A percentile compares a stretch with the other conserved stretches of the same genome.
Evolutionary conservation across 2,797 vertebrate species (phyloP).

Genomic region (Liasis olivaceus): DNA sequence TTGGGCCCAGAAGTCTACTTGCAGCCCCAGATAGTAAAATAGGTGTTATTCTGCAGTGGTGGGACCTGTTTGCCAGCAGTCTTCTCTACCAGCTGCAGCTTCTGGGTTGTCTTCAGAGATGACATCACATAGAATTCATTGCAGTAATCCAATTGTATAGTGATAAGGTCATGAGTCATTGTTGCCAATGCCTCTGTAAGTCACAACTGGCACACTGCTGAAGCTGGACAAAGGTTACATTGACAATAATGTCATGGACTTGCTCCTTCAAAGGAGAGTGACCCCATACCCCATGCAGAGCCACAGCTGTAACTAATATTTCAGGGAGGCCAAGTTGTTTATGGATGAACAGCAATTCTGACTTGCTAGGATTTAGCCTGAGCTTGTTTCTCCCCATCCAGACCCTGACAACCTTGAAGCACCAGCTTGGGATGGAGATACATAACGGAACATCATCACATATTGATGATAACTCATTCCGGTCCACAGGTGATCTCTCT

Average conservation of each 20-base stretch:
- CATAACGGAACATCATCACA: no score
- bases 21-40: not conserved
- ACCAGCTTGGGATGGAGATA: no score
- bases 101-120: not conserved
- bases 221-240: not conserved
- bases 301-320: no score
- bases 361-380: no score
- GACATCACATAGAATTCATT: not conserved
- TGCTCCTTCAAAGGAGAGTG: not conserved
- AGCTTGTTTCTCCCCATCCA: no score
- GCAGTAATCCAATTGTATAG: not conserved
- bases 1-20: not conserved
- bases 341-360: no score
- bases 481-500: no score
- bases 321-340: no score
- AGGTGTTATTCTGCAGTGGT: not conserved
- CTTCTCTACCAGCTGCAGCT: not conserved
- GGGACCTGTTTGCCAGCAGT: not conserved
- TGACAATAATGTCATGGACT: not conserved
- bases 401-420: no score
- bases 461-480: no score
- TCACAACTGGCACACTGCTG: not conserved
- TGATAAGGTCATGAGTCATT: no score
- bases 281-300: no score
- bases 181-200: not conserved